These are phyloP conservation scores for Euura saliciscinereae DNA, from an alignment of 1,140 invertebrate species.

Conservation along the genomic window DNA sequence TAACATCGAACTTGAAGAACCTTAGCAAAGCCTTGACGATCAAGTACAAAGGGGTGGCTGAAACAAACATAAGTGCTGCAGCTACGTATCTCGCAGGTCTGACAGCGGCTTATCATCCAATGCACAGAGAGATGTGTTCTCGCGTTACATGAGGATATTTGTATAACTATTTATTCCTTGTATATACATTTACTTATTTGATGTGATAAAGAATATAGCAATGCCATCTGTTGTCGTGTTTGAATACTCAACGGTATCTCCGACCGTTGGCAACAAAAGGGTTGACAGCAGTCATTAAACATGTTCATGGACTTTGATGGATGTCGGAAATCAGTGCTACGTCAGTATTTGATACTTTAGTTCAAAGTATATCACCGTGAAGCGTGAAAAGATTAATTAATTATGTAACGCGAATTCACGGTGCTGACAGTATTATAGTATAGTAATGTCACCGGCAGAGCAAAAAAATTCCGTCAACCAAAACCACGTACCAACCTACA, in stretches of 20 bases:
- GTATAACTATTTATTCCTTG: no score
- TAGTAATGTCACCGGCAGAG: background rate
- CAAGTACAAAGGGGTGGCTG: background rate
- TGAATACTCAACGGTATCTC: no score
- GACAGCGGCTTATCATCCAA: background rate
- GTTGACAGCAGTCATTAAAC: no score
- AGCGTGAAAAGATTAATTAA: no score
- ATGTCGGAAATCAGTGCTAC: background rate
- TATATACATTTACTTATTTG: no score
- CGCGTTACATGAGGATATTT: background rate
- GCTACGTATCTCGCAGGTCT: background rate
- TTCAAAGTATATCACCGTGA: no score
- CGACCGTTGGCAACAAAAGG: no score
- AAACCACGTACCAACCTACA: constrained; percentile 21
- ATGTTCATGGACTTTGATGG: no score
- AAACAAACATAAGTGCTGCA: background rate
- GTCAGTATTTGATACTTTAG: background rate
- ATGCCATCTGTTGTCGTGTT: no score
- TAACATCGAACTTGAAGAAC: background rate
- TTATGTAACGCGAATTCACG: no score
- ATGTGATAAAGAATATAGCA: no score
- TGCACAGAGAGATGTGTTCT: background rate
- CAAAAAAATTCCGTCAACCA: constrained; percentile 17
- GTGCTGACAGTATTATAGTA: no score
- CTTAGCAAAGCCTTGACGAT: background rate